A percentile compares a stretch with the other conserved stretches of the same genome.
Evolutionary conservation across 2,113 vertebrate species (phyloP).

Genomic region (Cnemophilus loriae): DNA sequence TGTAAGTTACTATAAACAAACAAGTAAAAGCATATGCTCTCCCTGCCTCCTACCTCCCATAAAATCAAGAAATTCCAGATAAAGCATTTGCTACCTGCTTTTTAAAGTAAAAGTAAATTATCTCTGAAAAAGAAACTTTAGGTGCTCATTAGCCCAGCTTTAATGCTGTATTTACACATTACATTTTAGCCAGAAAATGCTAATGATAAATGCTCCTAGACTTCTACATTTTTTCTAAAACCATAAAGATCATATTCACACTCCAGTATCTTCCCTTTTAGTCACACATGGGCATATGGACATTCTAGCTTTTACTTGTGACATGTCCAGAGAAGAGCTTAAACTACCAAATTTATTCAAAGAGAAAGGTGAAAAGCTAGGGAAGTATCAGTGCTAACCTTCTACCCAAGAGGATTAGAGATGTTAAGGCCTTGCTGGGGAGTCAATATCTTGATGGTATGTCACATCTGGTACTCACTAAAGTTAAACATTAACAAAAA

Average conservation of each 20-base stretch:
- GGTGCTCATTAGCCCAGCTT: background rate
- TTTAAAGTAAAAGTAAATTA: background rate
- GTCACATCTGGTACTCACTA: background rate
- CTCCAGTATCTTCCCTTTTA: background rate
- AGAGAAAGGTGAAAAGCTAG: background rate
- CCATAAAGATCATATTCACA: background rate
- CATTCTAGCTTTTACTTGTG: background rate
- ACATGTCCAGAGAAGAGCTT: background rate
- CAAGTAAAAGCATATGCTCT: background rate
- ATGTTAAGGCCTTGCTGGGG: background rate
- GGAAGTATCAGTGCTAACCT: background rate
- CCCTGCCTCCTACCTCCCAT: background rate
- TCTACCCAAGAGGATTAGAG: background rate
- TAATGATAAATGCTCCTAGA: background rate
- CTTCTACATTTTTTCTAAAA: background rate
- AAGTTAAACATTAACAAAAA: constrained; percentile 11
- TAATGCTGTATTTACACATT: background rate
- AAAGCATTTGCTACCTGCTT: background rate
- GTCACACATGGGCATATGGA: background rate
- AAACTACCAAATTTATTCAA: background rate
- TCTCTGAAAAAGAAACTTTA: background rate
- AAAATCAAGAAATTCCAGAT: background rate
- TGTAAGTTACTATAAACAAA: background rate
- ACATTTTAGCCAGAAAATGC: background rate
- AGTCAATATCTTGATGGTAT: background rate